Base-by-base conservation (phyloP, 2,888 invertebrate genomes). In the Mycalesis mineus region DNA sequence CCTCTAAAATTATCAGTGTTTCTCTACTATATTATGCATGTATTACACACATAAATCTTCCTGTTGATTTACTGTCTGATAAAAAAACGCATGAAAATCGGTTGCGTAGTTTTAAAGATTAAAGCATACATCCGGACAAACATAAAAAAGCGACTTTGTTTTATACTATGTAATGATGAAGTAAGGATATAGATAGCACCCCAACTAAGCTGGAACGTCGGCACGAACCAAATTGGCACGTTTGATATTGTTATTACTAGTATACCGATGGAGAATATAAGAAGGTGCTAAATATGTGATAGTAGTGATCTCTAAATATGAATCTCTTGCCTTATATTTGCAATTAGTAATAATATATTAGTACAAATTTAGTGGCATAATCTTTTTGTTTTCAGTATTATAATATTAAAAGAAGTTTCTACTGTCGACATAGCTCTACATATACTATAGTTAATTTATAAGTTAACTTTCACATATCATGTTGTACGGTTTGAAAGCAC, bases 381-480 rank as follows among this genome's bases (percentile, higher is more conserved):
- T 67, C 60, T 61, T 68, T 67, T 70, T 68, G 68, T 73, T 71
- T 69, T 74, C 82, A 82, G 81, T 82, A 81, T 81, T 81, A 80
- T 61, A 63, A 65, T 65, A 69, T 65, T 53, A 44, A 68, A 14
- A 7, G 73, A 75, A 80, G 75, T 80, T 79, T 48, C 14, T 17
- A 36, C 36, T 48, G 7, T 36, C 14, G 36, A 36, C 11, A 9
- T 11, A 36, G 11, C 7, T 36, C 31, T 48, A 36, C 17, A 36
- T 17, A n/a, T n/a, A 28, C n/a, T 15, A 6, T 33, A 14, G 31
- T 9, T 31, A 13, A 45, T 3, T 41, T 41, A 41, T 41, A 15
- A 22, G 9, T 41, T 41, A 6, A 41, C 15, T 14, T 14, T 40
- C 40, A 40, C 40, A 40, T 22, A n/a, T 42, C 11, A 44, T 8